Evolutionary conservation across 2,113 vertebrate genomes (phyloP).

Genomic region (Apodemus speciosus): DNA sequence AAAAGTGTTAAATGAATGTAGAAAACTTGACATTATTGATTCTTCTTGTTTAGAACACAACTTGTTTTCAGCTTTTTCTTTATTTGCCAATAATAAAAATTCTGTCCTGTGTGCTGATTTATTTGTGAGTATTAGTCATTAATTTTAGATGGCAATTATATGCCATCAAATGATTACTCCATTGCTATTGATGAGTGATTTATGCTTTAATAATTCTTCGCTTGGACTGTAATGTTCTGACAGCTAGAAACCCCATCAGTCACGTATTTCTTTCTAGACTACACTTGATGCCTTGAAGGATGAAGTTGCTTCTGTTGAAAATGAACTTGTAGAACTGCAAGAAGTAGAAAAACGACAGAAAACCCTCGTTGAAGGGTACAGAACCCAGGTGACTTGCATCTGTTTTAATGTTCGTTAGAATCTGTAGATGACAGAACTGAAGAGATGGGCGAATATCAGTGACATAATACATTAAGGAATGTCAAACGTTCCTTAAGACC

Average conservation of each 20-base stretch:
- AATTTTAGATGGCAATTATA: conserved; percentile 36
- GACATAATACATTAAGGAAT: not conserved
- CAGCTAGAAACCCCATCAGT: conserved; percentile 14
- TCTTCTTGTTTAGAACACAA: not conserved
- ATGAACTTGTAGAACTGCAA: conserved; percentile 85
- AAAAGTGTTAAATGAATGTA: conserved; percentile 37
- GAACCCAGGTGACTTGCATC: conserved; percentile 85
- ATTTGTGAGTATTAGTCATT: not conserved
- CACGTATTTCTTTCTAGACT: conserved; percentile 81
- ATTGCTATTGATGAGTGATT: conserved; percentile 17
- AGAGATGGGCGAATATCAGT: conserved; percentile 22
- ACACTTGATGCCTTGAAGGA: conserved; percentile 83
- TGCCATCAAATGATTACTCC: not conserved
- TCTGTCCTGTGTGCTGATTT: not conserved
- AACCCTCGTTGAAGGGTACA: conserved; percentile 82
- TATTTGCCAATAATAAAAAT: conserved; percentile 2
- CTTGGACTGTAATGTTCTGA: not conserved
- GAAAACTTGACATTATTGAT: not conserved
- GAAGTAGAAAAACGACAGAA: conserved; percentile 84
- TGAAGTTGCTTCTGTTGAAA: conserved; percentile 81
- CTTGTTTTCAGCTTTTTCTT: not conserved
- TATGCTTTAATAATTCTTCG: not conserved
- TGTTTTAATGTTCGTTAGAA: conserved; percentile 49
- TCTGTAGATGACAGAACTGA: conserved; percentile 41
- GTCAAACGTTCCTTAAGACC: not conserved